Evolutionary conservation across 2,797 vertebrate species (phyloP).

Genomic region (Sebastes nivosus): DNA sequence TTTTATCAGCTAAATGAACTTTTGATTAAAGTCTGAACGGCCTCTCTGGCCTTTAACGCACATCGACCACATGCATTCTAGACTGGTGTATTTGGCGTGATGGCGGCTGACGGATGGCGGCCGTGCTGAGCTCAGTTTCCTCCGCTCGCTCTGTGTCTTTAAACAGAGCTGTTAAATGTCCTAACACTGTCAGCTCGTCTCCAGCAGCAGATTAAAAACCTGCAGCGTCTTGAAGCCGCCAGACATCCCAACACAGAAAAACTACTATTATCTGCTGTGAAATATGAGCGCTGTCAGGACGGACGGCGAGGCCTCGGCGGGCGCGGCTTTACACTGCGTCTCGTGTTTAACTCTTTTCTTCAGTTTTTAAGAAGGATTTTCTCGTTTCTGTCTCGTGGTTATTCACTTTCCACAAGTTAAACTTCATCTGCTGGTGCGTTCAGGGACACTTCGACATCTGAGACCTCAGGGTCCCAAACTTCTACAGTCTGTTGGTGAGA

Average conservation of each 20-base stretch:
- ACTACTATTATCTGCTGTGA: constrained; percentile 28
- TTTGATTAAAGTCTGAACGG: background rate
- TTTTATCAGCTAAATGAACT: background rate
- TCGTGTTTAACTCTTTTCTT: background rate
- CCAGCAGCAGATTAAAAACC: constrained; percentile 33
- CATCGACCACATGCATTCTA: background rate
- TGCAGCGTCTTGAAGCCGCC: background rate
- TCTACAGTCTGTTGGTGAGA: background rate
- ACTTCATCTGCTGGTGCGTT: background rate
- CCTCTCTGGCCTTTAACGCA: too few species aligned
- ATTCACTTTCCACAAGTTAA: background rate
- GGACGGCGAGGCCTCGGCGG: background rate
- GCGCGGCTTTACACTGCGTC: background rate
- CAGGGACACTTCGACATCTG: background rate
- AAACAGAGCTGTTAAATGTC: constrained; percentile 44
- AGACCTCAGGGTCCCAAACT: background rate
- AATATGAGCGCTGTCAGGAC: constrained; percentile 2
- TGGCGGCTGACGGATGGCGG: constrained; percentile 2
- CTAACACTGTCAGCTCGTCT: constrained; percentile 41
- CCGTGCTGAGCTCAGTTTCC: constrained; percentile 10
- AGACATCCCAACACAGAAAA: constrained; percentile 23
- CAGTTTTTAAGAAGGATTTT: background rate
- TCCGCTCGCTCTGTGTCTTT: constrained; percentile 14
- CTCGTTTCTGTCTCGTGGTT: background rate
- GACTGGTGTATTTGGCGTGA: background rate